Evolutionary conservation across 2,888 invertebrate species (phyloP), one percentile per base, ranked within the genome.

Genomic region (Meiosimyza decipiens): DNA sequence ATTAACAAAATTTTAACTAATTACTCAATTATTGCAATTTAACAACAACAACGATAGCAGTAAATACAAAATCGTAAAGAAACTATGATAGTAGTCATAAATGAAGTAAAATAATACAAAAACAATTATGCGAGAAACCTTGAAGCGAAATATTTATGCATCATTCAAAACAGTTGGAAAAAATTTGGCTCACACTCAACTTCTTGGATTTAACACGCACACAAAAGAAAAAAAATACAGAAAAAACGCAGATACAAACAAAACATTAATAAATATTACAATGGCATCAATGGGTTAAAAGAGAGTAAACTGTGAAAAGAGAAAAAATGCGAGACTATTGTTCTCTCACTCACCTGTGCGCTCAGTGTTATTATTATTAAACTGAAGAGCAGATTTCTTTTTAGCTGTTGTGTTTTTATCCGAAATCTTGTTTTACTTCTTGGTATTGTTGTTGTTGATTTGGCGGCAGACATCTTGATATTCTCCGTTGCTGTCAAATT

Each of bases 341-440:
- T 18, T 18, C 16, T 5, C 12, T 6, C 15, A 75, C 78, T 78
- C 74, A 79, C 79, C 78, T 79, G 78, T 78, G 77, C 72, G 71
- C 75, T 78, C 72, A 76, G 71, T 69, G 74, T 75, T 68, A 76
- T 73, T 76, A 78, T 77, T 73, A 79, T 77, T 75, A 79, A 78
- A 77, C 76, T 77, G 75, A 77, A 75, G 74, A 79, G 79, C 60
- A 79, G 73, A 74, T 74, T 77, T 78, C 76, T 78, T 74, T 77
- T 76, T 33, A 51, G 65, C 13, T 66, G 70, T 68, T 60, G 64
- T 70, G 67, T 55, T 74, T 68, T 68, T 75, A 76, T 76, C 73
- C 75, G 74, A 74, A 57, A 70, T 72, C 70, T 59, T 60, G 40
- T 72, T 64, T 18, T 59, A n/a, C 65, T 57, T 65, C 63, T 50